Evolutionary conservation across 2,113 vertebrate species (phyloP), one percentile per base, ranked within the genome.

Genomic region (Gobio gobio): DNA sequence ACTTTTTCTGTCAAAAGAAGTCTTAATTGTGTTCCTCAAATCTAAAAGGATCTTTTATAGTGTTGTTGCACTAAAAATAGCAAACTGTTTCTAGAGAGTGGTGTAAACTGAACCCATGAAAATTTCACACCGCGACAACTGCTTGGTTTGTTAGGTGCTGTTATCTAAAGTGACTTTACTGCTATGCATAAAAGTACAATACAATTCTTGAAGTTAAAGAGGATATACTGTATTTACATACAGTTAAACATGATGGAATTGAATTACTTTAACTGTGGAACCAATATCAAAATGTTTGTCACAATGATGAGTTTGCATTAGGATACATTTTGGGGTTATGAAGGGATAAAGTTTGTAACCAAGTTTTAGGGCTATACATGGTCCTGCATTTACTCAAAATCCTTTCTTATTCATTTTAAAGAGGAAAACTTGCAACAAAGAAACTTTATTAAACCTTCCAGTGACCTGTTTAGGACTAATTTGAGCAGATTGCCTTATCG

Each of bases 1-100:
- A 68, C 29, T 36, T 36, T 29, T 68, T 10, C 59, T 63, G n/a
- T 26, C 3, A 22, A 2, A 26, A 63, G 1, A 26, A 5, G 24
- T 24, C 70, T 13, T 10, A 26, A 43, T 43, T 8, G 51, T 56
- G 5, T 58, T 78, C 54, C 51, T 76, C 47, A 56, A 61, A 45
- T 45, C 10, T 14, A 73, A 24, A 18, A 33, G 33, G 14, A 66
- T 66, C 24, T 47, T 54, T 76, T 54, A 81, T 24, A 64, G 24
- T 8, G 26, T 66, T 51, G 18, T 51, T 63, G 14, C 10, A 51
- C 59, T 81, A 81, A 81, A 81, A 66, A 81, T 81, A 81, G 78
- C 6, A 7, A 43, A 22, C 18, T 1, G 36, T 64, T 40, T 63
- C 36, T 63, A 5, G 22, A 54, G 47, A 51, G 73, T 14, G 0